Base-by-base conservation (phyloP, 1,140 invertebrate species). In the Stegodyphus mimosarum region DNA sequence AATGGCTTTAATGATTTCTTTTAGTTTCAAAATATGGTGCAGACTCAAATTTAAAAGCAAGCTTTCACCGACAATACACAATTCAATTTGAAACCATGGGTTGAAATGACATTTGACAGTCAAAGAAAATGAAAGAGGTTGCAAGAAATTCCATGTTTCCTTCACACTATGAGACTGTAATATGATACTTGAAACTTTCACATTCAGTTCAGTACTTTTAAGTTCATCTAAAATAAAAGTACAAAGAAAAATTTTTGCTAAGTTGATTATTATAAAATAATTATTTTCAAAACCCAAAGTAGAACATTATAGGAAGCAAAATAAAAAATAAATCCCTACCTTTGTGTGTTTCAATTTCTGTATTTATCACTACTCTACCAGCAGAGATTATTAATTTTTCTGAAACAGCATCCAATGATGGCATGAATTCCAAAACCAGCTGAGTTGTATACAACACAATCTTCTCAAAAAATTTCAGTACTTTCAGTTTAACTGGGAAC, bases 51-150 rank as follows among this genome's bases (percentile, higher is more conserved):
- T 83, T 9, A 83, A 67, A 13, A 83, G 55, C 18, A 83, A 66
- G 66, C 70, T 74, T 74, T 83, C 80, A 13, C 55, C 80, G 7
- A 51, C 49, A 7, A 66, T 9, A 15, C 13, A 48, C 48, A 83
- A 33, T 66, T 83, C 70, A 64, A 83, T 53, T 66, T 83, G 80
- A 51, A 83, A 63, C 48, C 80, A 83, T 48, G 80, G 71, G 6
- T 64, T 66, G 15, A 83, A 74, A 74, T 74, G 48, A 51, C 49
- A 74, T 17, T 74, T 83, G 6, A 74, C 13, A 5, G 10, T 1
- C 7, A 69, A 64, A 15, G 70, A 66, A 83, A 83, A 74, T 11
- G 60, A 17, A 11, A 83, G 52, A 10, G 80, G 80, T 18, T 83
- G 15, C 18, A 74, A 51, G 66, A 74, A 53, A 74, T 66, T 83